Evolutionary conservation across 1,140 invertebrate genomes (phyloP), one percentile per base, ranked within the genome.

Genomic region (Cyrtorhinus lividipennis): DNA sequence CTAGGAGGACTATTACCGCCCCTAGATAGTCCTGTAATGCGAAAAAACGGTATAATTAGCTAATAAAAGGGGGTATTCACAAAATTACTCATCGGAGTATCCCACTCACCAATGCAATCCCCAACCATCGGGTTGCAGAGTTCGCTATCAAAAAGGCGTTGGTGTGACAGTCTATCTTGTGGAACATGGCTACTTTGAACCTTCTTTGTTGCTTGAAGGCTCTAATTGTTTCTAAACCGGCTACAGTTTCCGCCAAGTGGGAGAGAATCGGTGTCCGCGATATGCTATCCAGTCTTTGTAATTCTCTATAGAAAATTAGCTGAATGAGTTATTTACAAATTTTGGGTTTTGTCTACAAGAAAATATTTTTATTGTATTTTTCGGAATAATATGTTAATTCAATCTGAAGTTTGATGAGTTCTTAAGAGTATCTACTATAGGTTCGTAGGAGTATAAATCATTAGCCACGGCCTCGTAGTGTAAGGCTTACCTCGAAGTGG

Each of bases 71-170:
- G 26, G 23, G 60, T 44, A 27, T 45, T 15, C 23, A 59, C 8
- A 23, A 24, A 59, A 56, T 64, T 30, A n/a, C n/a, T n/a, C n/a
- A n/a, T n/a, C n/a, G n/a, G n/a, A n/a, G n/a, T n/a, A n/a, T n/a
- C n/a, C n/a, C n/a, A 58, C 75, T 79, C 77, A 90, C 87, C 73
- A 90, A 69, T 66, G 82, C 79, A 48, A 90, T 81, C 18, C 88
- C 88, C 1, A 92, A 77, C 88, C 88, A 92, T 64, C 88, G 79
- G 71, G 86, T 89, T 25, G 84, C 83, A 1, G 85, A 81, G 68
- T 90, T 89, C 53, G 88, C 75, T 62, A 90, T 81, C 1, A 90
- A 75, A 70, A 88, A 84, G 2, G 87, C 83, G 66, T 84, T 82
- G 58, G 86, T 84, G 71, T 90, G 88, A 12, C 72, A 72, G 70